Conservation (phyloP, 1,140 invertebrate species). For the Triops cancriformis region DNA sequence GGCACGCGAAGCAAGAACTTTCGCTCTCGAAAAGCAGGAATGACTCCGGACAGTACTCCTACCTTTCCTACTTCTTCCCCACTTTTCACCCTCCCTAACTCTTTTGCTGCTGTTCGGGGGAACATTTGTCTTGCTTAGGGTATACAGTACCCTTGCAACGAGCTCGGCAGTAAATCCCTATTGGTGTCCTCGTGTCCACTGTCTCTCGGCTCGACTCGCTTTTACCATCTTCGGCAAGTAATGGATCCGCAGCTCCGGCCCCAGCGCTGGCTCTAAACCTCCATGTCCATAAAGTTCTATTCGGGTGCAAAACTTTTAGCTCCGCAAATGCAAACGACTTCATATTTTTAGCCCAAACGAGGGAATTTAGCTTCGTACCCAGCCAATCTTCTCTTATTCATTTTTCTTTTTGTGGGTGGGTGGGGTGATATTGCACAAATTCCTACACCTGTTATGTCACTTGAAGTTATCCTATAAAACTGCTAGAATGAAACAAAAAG, state of each 20-base stretch:
- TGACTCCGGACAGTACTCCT: background rate
- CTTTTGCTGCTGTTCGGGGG: slow-evolving; percentile 1
- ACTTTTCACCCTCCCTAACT: background rate
- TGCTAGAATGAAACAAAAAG: no score
- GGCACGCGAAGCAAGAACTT: background rate
- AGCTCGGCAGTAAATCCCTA: slow-evolving; percentile 12
- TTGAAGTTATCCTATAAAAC: no score
- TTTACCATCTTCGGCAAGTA: slow-evolving; percentile 10
- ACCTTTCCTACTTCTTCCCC: background rate
- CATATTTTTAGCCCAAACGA: background rate
- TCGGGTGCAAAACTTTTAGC: background rate
- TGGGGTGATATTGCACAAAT: no score
- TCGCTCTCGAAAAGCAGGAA: background rate
- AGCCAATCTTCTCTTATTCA: no score
- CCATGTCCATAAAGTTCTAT: background rate
- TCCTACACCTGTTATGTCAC: no score
- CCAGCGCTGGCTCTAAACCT: no score
- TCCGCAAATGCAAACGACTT: background rate
- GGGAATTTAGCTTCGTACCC: no score
- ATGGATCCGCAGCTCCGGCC: background rate
- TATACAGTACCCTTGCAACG: background rate
- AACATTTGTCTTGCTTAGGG: slow-evolving; percentile 5
- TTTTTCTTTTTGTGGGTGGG: no score
- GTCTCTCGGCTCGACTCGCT: background rate
- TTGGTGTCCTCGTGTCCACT: slow-evolving; percentile 12